A percentile compares a stretch with the other conserved stretches of the same genome.
phyloP scores from a whole-genome alignment of 2,888 invertebrate species.

The Temnothorax unifasciatus region DNA sequence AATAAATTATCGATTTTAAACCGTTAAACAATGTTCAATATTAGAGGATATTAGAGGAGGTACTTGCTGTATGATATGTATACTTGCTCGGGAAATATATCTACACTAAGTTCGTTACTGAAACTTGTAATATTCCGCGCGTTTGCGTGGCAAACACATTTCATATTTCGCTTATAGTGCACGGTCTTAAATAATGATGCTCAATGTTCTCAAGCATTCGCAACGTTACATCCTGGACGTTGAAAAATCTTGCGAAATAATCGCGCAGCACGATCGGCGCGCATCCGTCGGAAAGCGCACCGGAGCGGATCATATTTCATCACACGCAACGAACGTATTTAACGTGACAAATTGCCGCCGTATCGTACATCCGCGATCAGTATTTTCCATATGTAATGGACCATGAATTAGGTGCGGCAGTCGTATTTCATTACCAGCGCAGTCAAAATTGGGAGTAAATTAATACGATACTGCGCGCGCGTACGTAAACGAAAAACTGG shows the following conservation, averaged over 20 bases:
- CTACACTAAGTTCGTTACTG: neutral
- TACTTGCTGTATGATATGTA: neutral
- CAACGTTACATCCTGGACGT: conserved; percentile 16
- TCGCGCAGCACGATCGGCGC: conserved; percentile 3
- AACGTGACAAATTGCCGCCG: conserved; percentile 36
- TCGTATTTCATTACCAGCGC: conserved; percentile 44
- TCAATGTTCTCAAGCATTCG: conserved; percentile 12
- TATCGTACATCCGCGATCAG: conserved; percentile 20
- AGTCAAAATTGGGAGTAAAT: conserved; percentile 35
- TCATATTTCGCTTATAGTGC: conserved; percentile 25
- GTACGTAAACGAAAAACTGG: conserved; percentile 16
- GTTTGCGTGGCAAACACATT: conserved; percentile 23
- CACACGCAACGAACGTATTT: conserved; percentile 43
- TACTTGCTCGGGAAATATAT: conserved; percentile 1
- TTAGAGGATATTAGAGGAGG: neutral
- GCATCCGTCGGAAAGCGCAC: conserved; percentile 1
- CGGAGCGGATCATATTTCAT: conserved; percentile 33
- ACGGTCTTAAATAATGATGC: conserved; percentile 47
- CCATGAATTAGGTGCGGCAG: conserved; percentile 17
- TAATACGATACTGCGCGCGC: conserved; percentile 17
- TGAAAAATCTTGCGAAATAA: conserved; percentile 50
- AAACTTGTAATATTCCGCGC: conserved; percentile 9
- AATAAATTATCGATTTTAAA: neutral
- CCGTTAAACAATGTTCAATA: neutral
- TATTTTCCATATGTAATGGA: conserved; percentile 19